Conservation (phyloP, 37 sponge, comb jelly and placozoan species). For the Beroe forskalii region DNA sequence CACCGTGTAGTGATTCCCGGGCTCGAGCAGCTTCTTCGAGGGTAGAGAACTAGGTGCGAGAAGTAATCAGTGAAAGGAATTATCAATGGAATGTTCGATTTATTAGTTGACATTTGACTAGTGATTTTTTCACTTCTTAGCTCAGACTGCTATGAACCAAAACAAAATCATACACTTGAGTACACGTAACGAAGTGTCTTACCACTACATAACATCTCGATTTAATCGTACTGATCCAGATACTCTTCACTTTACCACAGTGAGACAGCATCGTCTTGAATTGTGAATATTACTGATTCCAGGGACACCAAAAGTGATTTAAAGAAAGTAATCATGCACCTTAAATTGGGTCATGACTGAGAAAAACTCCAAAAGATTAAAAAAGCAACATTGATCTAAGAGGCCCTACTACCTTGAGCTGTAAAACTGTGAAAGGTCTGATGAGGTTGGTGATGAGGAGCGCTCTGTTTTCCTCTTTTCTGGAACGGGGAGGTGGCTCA, state of each 20-base stretch:
- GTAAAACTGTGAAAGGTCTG: conserved; percentile 56
- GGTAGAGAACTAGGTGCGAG: conserved; percentile 6
- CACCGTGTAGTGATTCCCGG: conserved; percentile 46
- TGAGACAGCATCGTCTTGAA: conserved; percentile 52
- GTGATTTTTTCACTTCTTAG: no score
- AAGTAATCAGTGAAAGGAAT: no score
- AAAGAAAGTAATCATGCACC: no score
- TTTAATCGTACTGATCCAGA: conserved; percentile 59
- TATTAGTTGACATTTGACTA: no score
- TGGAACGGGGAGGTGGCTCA: neutral
- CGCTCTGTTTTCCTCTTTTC: conserved; percentile 60
- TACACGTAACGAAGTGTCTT: no score
- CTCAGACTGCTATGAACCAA: no score
- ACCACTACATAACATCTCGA: conserved; percentile 53
- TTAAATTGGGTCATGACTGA: no score
- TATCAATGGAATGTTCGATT: no score
- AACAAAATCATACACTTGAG: no score
- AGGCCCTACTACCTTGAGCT: conserved; percentile 18
- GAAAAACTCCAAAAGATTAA: no score
- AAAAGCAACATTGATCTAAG: neutral
- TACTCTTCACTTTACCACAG: conserved; percentile 65
- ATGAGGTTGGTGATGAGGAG: conserved; percentile 50
- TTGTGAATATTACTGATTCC: no score
- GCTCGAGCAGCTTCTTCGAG: conserved; percentile 17
- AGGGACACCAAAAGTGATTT: no score